phyloP scores from a whole-genome alignment of 2,888 invertebrate genomes.

The Tetropium fuscum region DNA sequence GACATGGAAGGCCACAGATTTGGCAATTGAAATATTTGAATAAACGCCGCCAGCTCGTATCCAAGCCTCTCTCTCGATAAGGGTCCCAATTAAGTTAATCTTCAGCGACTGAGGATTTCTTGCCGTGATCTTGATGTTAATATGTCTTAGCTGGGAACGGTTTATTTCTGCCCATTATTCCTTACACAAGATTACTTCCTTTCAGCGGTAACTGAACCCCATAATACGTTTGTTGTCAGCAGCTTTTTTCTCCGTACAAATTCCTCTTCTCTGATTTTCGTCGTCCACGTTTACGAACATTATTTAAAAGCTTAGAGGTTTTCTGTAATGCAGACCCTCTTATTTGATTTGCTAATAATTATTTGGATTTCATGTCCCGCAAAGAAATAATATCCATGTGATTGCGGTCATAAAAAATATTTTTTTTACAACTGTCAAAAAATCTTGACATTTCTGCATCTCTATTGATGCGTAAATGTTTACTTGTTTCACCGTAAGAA shows the following conservation, averaged over 20 bases:
- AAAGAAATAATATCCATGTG: too few relatives aligned
- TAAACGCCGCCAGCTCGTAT: background rate
- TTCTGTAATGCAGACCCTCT: too few relatives aligned
- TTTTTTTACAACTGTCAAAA: too few relatives aligned
- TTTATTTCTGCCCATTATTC: constrained; percentile 23
- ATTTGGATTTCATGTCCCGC: too few relatives aligned
- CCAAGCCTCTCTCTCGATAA: constrained; percentile 1
- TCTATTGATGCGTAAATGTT: too few relatives aligned
- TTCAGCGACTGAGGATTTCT: background rate
- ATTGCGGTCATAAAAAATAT: too few relatives aligned
- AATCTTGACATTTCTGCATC: too few relatives aligned
- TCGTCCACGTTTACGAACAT: background rate
- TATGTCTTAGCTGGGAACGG: constrained; percentile 13
- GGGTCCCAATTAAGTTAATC: constrained; percentile 15
- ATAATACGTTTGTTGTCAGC: constrained; percentile 14
- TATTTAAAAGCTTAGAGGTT: too few relatives aligned
- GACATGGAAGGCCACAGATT: too few relatives aligned
- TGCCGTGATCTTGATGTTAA: constrained; percentile 11
- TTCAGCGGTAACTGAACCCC: constrained; percentile 11
- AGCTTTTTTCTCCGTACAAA: constrained; percentile 2
- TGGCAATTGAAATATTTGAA: constrained; percentile 9
- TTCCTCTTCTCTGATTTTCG: constrained; percentile 1
- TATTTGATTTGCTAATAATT: too few relatives aligned
- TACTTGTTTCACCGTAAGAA: too few relatives aligned
- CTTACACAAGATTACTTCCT: constrained; percentile 14